Evolutionary conservation across 2,888 invertebrate genomes (phyloP), one percentile per base, ranked within the genome.

Genomic region (Tetragonisca angustula): DNA sequence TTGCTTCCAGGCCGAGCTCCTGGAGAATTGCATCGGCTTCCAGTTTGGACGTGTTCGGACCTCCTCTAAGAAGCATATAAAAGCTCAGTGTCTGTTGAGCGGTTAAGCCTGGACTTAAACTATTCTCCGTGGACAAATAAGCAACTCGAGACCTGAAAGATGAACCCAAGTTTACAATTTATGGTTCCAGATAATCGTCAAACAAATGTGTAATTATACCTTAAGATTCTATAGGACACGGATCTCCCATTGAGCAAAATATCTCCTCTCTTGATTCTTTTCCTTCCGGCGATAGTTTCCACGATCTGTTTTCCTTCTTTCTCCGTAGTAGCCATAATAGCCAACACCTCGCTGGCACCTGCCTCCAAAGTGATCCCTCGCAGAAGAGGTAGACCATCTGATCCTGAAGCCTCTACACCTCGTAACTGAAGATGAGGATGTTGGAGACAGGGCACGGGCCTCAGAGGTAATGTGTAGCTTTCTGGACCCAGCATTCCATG

Each of bases 1-100:
- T 98, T 94, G 98, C 98, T 90, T 97, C 97, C 83, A 99, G 95
- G 0, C 99, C 99, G 87, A 99, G 95, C 93, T 99, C 99, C 95
- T 98, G 98, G 89, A 99, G 97, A 50, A 99, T 96, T 68, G 97
- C 96, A 91, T 97, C 97, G 92, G 97, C 96, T 93, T 97, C 97
- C 88, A 96, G 95, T 84, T 96, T 96, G 67, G 96, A 96, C 81
- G 95, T 95, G 85, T 96, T 96, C 36, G 95, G 95, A 0, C 97
- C 97, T 87, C 96, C 96, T 84, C 97, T 95, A 88, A 98, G 94
- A 79, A 97, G 96, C 54, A 97, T 97, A 94, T 98, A 97, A 93
- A 98, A 98, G 88, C 97, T 96, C 87, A 99, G 95, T 3, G 98
- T 98, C 94, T 99, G 98, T 85, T 97, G 96, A n/a, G 98, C 98